These are phyloP conservation scores for Trachelus stipa DNA, from an alignment of 2,888 invertebrate genomes.

Conservation along the genomic window DNA sequence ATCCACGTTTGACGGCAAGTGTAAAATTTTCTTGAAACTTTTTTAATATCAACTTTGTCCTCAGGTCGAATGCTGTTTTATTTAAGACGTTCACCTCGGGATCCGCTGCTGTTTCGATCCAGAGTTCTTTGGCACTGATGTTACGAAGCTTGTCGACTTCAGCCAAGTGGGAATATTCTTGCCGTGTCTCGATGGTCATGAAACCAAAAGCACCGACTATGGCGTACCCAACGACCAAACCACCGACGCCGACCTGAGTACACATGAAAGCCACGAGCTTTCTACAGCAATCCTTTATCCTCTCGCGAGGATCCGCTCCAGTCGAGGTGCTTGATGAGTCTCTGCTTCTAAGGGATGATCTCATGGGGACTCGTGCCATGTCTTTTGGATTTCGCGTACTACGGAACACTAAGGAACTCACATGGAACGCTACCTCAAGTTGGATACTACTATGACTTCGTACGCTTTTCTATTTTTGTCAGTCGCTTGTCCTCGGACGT, in stretches of 20 bases:
- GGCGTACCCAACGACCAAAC: constrained; percentile 87
- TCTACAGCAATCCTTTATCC: constrained; percentile 86
- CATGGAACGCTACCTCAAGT: constrained; percentile 29
- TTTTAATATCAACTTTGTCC: constrained; percentile 73
- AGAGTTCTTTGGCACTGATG: constrained; percentile 75
- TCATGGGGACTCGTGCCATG: constrained; percentile 50
- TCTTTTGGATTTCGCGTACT: constrained; percentile 3
- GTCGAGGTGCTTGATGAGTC: constrained; percentile 76
- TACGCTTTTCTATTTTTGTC: constrained; percentile 45
- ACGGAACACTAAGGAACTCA: constrained; percentile 18
- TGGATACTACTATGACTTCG: constrained; percentile 30
- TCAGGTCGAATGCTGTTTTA: constrained; percentile 72
- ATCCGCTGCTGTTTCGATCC: constrained; percentile 75
- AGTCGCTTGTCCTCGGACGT: constrained; percentile 6
- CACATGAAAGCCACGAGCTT: constrained; percentile 92
- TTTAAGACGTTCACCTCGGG: constrained; percentile 74
- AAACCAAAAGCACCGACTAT: constrained; percentile 87
- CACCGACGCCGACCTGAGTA: constrained; percentile 90
- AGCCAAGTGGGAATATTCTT: constrained; percentile 63
- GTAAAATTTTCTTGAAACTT: constrained; percentile 79
- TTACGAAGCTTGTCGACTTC: constrained; percentile 68
- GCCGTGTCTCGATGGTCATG: constrained; percentile 79
- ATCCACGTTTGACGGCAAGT: constrained; percentile 74
- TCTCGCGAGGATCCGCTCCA: constrained; percentile 78
- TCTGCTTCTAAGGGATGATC: constrained; percentile 74